These are phyloP conservation scores for Campopleginae sp. DNA, from an alignment of 2,888 invertebrate genomes.

Conservation along the genomic window DNA sequence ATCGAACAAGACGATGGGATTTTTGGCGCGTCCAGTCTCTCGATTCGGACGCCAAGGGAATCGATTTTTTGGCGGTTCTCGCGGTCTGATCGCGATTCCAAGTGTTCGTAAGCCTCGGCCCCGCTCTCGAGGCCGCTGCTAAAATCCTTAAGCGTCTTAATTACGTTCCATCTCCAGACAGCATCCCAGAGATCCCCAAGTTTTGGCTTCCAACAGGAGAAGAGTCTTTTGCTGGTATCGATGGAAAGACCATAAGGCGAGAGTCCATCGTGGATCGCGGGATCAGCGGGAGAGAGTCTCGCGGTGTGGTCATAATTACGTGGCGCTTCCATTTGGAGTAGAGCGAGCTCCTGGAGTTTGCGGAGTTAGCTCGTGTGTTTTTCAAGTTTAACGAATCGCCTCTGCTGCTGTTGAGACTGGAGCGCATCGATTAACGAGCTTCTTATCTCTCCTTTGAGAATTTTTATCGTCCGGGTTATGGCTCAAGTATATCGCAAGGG, in stretches of 20 bases:
- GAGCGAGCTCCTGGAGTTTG: slow-evolving; percentile 50
- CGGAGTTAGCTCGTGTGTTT: not conserved
- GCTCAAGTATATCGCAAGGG: slow-evolving; percentile 70
- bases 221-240: slow-evolving; percentile 1
- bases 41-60: not conserved
- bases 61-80: not conserved
- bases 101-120: not conserved
- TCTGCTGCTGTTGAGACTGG: no score
- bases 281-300: slow-evolving; percentile 52
- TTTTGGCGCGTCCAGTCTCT: no score
- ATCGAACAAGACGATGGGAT: no score
- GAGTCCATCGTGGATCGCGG: slow-evolving; percentile 18
- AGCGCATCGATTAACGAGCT: slow-evolving; percentile 76
- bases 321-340: slow-evolving; percentile 67
- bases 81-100: not conserved
- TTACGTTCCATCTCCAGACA: slow-evolving; percentile 30
- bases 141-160: slow-evolving; percentile 51
- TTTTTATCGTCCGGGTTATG: slow-evolving; percentile 76
- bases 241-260: slow-evolving; percentile 29
- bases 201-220: not conserved
- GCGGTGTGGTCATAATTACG: slow-evolving; percentile 51
- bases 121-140: not conserved
- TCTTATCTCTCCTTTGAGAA: slow-evolving; percentile 75
- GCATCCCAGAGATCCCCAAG: slow-evolving; percentile 6
- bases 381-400: slow-evolving; percentile 35